Conservation (phyloP, 2,113 vertebrate genomes). For the Columba janthina region DNA sequence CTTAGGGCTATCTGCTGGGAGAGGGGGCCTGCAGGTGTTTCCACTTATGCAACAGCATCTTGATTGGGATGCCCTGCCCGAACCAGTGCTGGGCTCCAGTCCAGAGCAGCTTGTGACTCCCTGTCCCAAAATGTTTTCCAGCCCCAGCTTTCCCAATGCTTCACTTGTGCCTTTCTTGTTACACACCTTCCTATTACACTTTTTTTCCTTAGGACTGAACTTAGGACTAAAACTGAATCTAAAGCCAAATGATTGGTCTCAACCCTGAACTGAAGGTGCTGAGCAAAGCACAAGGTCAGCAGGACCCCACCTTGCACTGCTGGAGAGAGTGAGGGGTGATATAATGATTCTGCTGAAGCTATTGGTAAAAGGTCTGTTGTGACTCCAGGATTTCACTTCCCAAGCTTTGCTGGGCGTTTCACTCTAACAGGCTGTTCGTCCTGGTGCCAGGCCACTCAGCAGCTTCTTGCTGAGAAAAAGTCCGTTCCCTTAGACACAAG, state of each 20-base stretch:
- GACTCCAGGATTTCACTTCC: neutral
- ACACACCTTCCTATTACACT: neutral
- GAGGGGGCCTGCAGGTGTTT: neutral
- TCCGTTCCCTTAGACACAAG: neutral
- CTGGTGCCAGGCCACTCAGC: rapidly evolving
- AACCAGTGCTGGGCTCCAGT: neutral
- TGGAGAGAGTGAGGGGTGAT: neutral
- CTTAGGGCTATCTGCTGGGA: neutral
- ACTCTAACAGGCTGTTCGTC: neutral
- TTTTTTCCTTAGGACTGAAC: neutral
- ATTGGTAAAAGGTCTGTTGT: neutral
- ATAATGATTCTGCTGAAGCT: neutral
- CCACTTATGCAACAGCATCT: neutral
- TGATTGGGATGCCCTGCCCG: neutral
- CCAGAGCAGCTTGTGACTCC: neutral
- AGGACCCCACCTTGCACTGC: neutral
- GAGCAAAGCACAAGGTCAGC: neutral
- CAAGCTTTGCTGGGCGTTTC: neutral
- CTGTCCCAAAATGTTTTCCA: neutral
- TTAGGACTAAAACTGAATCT: neutral
- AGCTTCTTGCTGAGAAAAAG: neutral
- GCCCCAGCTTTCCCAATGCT: neutral
- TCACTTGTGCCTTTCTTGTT: neutral
- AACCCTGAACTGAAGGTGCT: neutral
- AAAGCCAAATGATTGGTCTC: neutral